Evolutionary conservation across 2,888 invertebrate genomes (phyloP), one percentile per base, ranked within the genome.

Genomic region (Acleris laterana): DNA sequence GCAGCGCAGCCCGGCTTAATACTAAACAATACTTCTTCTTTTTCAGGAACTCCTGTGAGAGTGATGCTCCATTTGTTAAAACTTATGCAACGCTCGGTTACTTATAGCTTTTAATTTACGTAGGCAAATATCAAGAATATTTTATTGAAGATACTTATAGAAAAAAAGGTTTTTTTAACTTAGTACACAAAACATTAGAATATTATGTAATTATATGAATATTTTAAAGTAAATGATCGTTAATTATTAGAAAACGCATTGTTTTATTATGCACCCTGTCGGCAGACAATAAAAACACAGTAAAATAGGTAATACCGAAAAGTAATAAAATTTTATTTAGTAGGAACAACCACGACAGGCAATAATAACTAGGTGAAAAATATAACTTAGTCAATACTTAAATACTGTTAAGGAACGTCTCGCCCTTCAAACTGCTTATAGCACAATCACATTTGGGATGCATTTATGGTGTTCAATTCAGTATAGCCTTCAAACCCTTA

Each of bases 41-140:
- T 95, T 94, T 78, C 95, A 97, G 97, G 94, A 97, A 96, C 90
- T 95, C 95, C 89, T 96, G 96, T 93, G 96, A 96, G 91, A 96
- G 96, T 93, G 97, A 97, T 90, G 95, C 96, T 88, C 96, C 97
- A 86, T 98, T 97, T 94, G 97, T 97, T 93, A 98, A 98, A 95
- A 98, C 97, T 85, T 98, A 98, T 90, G 97, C 97, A 88, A 98
- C 97, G 79, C 95, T 98, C 90, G 98, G 98, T 90, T 98, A 98
- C 90, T 96, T 98, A 94, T 98, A 96, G 95, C 90, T 96, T 98
- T 94, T 98, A 96, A 96, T 94, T 93, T 90, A 79, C 80, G 89
- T 91, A 90, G 90, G 80, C 79, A 79, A 84, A 82, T 86, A 88
- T 86, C 86, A 87, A 88, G 77, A 87, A 88, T 87, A 85, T 85